phyloP scores from a whole-genome alignment of 2,888 invertebrate genomes.

The Xanthorhoe spadicearia region DNA sequence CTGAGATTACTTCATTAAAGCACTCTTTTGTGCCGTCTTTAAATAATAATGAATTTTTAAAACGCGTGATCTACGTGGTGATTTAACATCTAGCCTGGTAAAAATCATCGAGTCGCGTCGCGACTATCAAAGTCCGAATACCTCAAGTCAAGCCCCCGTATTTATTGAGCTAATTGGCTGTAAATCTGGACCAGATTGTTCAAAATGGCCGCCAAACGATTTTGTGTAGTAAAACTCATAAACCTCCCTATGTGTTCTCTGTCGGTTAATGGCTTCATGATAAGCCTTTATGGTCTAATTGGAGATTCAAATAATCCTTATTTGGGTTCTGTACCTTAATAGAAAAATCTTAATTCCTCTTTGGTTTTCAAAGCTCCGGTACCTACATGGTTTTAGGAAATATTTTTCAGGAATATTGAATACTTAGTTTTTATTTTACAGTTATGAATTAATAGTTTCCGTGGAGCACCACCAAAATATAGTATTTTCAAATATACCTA shows the following conservation, averaged over 20 bases:
- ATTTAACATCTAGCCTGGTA: no score
- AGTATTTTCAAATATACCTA: no score
- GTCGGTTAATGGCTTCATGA: slow-evolving; percentile 78
- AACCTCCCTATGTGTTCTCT: slow-evolving; percentile 77
- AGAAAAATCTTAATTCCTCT: not conserved
- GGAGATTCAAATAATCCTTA: slow-evolving; percentile 61
- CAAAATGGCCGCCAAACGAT: slow-evolving; percentile 75
- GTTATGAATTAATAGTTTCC: no score
- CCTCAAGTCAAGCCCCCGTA: slow-evolving; percentile 61
- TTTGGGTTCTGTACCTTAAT: not conserved
- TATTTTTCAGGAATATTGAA: no score
- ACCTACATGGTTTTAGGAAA: not conserved
- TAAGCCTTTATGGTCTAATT: slow-evolving; percentile 81
- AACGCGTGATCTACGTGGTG: no score
- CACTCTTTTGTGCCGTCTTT: no score
- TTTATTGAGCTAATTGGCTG: slow-evolving; percentile 82
- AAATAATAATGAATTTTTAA: no score
- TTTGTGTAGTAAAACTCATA: slow-evolving; percentile 82
- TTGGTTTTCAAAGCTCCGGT: not conserved
- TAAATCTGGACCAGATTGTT: slow-evolving; percentile 77
- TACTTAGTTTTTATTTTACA: no score
- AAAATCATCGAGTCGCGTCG: no score
- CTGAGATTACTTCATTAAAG: no score
- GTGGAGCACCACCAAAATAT: no score
- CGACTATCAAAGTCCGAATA: no score